Evolutionary conservation across 2,888 invertebrate species (phyloP).

Genomic region (Listrodromus nycthemerus): DNA sequence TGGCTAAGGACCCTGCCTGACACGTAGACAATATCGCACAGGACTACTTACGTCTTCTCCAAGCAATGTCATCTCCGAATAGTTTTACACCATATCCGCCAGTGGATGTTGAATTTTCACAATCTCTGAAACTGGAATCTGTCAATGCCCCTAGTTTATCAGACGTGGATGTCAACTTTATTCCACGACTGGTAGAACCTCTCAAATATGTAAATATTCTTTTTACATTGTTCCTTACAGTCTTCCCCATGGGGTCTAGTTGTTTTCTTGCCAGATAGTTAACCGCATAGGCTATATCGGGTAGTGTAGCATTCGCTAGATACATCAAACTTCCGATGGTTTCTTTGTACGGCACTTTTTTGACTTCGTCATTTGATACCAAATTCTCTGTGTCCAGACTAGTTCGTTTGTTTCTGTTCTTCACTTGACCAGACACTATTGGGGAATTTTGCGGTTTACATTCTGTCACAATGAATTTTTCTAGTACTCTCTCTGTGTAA

Average conservation of each 20-base stretch:
- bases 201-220: slow-evolving; percentile 37
- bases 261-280: slow-evolving; percentile 47
- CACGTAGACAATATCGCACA: slow-evolving; percentile 56
- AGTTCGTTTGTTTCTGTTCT: slow-evolving; percentile 37
- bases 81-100: slow-evolving; percentile 54
- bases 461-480: slow-evolving; percentile 54
- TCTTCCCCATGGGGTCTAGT: slow-evolving; percentile 42
- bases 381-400: slow-evolving; percentile 19
- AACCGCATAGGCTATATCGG: slow-evolving; percentile 38
- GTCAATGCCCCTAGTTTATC: slow-evolving; percentile 43
- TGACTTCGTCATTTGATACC: slow-evolving; percentile 1
- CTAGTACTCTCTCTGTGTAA: slow-evolving; percentile 64
- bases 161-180: slow-evolving; percentile 29
- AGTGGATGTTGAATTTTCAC: slow-evolving; percentile 54
- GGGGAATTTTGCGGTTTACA: slow-evolving; percentile 51
- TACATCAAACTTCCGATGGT: slow-evolving; percentile 28
- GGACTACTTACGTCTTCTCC: slow-evolving; percentile 62
- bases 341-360: slow-evolving; percentile 19
- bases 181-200: slow-evolving; percentile 38
- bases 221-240: too few relatives aligned
- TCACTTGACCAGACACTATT: slow-evolving; percentile 59
- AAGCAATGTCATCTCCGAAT: slow-evolving; percentile 57
- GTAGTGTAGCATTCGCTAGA: slow-evolving; percentile 19
- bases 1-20: slow-evolving; percentile 54
- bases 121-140: slow-evolving; percentile 56